phyloP scores from a whole-genome alignment of 2,797 vertebrate species.

The Heterohyrax brucei region DNA sequence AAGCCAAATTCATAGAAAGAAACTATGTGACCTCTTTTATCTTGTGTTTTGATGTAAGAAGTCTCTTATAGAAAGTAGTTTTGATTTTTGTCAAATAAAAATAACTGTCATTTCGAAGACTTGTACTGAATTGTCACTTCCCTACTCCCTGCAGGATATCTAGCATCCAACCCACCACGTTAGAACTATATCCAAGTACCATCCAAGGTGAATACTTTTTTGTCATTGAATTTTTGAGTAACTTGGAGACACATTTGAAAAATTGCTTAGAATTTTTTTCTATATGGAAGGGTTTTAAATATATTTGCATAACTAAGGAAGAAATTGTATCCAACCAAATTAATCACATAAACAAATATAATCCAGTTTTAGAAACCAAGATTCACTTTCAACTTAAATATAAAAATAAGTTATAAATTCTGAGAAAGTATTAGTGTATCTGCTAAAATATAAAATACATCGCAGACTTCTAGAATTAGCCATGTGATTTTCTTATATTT shows the following conservation, averaged over 20 bases:
- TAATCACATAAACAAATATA: slow-evolving; percentile 7
- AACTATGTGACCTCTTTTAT: not conserved
- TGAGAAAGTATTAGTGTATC: slow-evolving; percentile 1
- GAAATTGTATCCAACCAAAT: not conserved
- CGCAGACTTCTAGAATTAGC: not conserved
- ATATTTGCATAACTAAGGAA: slow-evolving; percentile 34
- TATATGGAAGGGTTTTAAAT: slow-evolving; percentile 17
- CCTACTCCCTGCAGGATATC: not conserved
- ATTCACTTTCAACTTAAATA: not conserved
- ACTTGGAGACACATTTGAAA: not conserved
- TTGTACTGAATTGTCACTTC: not conserved
- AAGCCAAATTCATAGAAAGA: not conserved
- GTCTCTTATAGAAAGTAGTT: not conserved
- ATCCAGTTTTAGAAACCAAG: not conserved
- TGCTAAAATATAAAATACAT: not conserved
- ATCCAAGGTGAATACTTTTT: not conserved
- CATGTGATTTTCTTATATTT: slow-evolving; percentile 77
- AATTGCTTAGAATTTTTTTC: not conserved
- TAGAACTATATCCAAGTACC: not conserved
- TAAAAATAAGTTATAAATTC: not conserved
- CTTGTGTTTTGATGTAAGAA: not conserved
- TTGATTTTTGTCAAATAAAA: not conserved
- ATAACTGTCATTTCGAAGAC: not conserved
- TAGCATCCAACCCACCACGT: not conserved
- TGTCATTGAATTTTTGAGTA: slow-evolving; percentile 6